Percentiles rank a stretch among this genome's conserved stretches.
Evolutionary conservation across 2,888 invertebrate species (phyloP).

Genomic region (Pilophorus perplexus): DNA sequence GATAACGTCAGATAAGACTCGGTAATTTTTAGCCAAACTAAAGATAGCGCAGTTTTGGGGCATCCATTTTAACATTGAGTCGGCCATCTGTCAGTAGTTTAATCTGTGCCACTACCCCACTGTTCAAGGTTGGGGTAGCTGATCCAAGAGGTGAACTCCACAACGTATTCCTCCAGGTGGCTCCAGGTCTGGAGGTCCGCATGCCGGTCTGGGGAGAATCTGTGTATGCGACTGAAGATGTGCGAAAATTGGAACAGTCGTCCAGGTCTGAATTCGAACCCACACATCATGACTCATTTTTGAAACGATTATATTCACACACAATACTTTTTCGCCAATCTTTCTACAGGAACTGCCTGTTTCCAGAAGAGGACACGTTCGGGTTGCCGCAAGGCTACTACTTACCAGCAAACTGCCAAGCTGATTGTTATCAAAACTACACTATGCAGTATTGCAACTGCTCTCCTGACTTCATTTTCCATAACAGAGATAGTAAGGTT

Average conservation of each 20-base stretch:
- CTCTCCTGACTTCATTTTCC: conserved; percentile 50
- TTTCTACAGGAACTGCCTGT: conserved; percentile 48
- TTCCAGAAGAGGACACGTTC: conserved; percentile 47
- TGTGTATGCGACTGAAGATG: conserved; percentile 48
- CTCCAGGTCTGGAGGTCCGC: conserved; percentile 48
- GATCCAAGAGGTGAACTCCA: conserved; percentile 50
- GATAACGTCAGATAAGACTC: too few relatives aligned
- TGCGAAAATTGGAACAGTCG: conserved; percentile 45
- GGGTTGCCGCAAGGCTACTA: conserved; percentile 47
- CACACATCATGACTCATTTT: too few relatives aligned
- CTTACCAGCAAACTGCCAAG: conserved; percentile 50
- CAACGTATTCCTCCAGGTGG: conserved; percentile 48
- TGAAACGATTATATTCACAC: too few relatives aligned
- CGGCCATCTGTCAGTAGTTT: too few relatives aligned
- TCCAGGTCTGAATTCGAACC: not conserved
- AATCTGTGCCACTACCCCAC: too few relatives aligned
- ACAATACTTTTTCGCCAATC: too few relatives aligned
- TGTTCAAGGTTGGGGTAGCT: conserved; percentile 49
- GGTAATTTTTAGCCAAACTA: too few relatives aligned
- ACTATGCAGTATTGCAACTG: conserved; percentile 50
- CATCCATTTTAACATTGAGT: too few relatives aligned
- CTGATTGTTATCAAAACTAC: conserved; percentile 50
- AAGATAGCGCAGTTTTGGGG: too few relatives aligned
- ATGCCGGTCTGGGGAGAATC: conserved; percentile 50
- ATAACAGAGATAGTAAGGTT: conserved; percentile 15